Evolutionary conservation across 2,113 vertebrate genomes (phyloP), one percentile per base, ranked within the genome.

Genomic region (Clinocottus analis): DNA sequence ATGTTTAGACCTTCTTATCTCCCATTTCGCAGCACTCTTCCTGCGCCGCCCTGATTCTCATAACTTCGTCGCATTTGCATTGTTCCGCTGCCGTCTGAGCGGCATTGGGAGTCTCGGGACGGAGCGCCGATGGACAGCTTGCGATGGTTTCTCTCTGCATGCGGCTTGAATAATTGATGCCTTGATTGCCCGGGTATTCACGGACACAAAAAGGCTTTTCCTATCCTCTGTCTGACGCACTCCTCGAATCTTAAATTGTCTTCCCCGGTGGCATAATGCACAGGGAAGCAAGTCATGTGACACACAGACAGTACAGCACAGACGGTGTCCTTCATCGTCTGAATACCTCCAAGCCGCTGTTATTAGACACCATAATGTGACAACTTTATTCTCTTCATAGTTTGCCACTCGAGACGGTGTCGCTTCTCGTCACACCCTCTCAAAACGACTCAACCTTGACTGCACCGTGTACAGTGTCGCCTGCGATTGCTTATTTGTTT

Each of bases 131-230:
- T 80, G 87, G 89, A 91, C 86, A 85, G 87, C 85, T 72, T 63
- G 87, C 85, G 33, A 81, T 85, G 84, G 90, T 83, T 90, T 85
- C 83, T 87, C 84, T 86, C 88, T 70, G 82, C 86, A 59, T 85
- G 86, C 62, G 7, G 61, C 76, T 78, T 93, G 83, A 93, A 94
- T 93, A 93, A 93, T 94, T 92, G 89, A 94, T 93, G 92, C 85
- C 65, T 86, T 93, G 91, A 93, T 93, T 92, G 91, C 85, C 78
- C 39, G 73, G 73, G 89, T 90, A 90, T 92, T 91, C 92, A 88
- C 59, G 72, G 88, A 92, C 90, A 92, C 89, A 93, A 91, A 91
- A 93, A 93, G 84, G 89, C 89, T 93, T 91, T 93, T 90, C 85
- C 86, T 91, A 88, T 91, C 90, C 86, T 88, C 87, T 86, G 83